Evolutionary conservation across 1,140 invertebrate species (phyloP), one percentile per base, ranked within the genome.

Genomic region (Drosophila orena): DNA sequence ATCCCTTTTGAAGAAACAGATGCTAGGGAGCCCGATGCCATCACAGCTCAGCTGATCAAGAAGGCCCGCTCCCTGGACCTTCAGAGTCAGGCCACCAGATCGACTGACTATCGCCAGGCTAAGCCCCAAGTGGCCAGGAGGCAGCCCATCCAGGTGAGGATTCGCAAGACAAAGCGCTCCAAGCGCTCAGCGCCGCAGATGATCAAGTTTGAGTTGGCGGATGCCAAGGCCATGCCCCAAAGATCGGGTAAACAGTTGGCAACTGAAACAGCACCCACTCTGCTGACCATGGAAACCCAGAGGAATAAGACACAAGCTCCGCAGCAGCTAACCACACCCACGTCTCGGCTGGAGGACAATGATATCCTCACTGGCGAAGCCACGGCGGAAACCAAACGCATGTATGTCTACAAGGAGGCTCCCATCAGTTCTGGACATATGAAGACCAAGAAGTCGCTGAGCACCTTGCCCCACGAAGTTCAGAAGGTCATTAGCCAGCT

Each of bases 1-100:
- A 92, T 92, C 59, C 90, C 90, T 0, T 92, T 92, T 20, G 74
- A 92, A 24, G 75, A 62, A 8, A 81, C 71, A 0, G 91, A 92
- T 60, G 91, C 91, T 7, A 72, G 84, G 1, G 91, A 90, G 12
- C 91, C 91, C 0, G 88, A 92, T 64, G 47, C 58, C 0, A 10
- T 50, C 2, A 92, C 88, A 2, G 79, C 80, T 1, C 56, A 78
- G 14, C 47, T 90, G 2, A 91, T 92, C 17, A 78, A 74, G 44
- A 76, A 77, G 17, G 89, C 73, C 22, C 50, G 81, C 8, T 80
- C 77, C 4, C 27, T 91, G 46, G 90, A 91, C 55, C 34, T 88
- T 6, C 50, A 79, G 20, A 58, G 52, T 1, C 43, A 65, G 11
- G 47, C 74, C 12, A 43, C 53, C 10, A 71, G 59, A 30, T 53